Percentiles rank a stretch among this genome's conserved stretches.
Evolutionary conservation across 2,113 vertebrate genomes (phyloP).

Genomic region (Lycocorax pyrrhopterus): DNA sequence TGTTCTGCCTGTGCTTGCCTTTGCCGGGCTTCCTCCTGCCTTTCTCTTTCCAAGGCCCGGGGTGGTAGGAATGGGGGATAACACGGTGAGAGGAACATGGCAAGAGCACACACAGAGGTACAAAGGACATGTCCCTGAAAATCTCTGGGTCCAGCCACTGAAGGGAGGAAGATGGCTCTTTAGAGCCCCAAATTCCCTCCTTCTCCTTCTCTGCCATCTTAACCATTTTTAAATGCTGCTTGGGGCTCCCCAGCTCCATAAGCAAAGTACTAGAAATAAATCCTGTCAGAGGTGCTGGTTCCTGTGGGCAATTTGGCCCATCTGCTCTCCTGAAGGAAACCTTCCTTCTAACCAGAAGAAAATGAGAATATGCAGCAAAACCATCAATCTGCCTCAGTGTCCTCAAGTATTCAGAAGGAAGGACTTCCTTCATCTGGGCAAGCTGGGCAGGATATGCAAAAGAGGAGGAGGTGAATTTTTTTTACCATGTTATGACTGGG

Average conservation of each 20-base stretch:
- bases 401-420: background rate
- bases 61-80: background rate
- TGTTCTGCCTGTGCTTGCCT: background rate
- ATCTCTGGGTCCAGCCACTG: background rate
- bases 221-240: background rate
- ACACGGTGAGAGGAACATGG: background rate
- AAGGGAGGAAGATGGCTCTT: background rate
- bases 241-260: background rate
- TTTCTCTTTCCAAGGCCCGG: background rate
- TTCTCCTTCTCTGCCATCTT: background rate
- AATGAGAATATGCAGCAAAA: background rate
- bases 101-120: background rate
- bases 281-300: background rate
- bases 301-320: background rate
- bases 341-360: background rate
- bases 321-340: background rate
- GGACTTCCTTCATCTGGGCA: background rate
- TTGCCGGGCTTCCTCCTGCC: background rate
- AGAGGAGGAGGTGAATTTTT: background rate
- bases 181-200: background rate
- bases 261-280: background rate
- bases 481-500: background rate
- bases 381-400: fast-evolving
- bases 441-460: background rate
- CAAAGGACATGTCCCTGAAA: background rate